Evolutionary conservation across 2,797 vertebrate genomes (phyloP).

Genomic region (Buceros bicornis): DNA sequence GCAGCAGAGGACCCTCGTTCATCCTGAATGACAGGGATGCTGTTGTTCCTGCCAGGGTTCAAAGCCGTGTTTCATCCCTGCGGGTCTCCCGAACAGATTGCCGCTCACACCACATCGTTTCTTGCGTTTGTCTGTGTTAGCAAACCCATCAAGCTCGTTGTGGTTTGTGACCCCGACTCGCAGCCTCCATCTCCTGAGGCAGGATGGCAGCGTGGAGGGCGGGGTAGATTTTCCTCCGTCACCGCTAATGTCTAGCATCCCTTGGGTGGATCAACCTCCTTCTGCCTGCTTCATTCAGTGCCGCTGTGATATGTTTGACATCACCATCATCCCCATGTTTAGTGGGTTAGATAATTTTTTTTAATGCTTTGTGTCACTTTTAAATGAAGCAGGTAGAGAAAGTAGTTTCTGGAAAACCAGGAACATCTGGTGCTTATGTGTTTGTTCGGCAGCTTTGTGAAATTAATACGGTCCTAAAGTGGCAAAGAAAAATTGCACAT

Average conservation of each 20-base stretch:
- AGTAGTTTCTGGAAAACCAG: neutral
- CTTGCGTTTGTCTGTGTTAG: neutral
- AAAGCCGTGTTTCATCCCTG: fast-evolving
- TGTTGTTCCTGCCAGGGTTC: neutral
- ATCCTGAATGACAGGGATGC: neutral
- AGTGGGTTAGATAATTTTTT: neutral
- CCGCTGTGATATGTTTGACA: neutral
- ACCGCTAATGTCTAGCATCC: neutral
- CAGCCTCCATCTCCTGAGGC: neutral
- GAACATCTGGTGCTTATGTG: conserved; percentile 12
- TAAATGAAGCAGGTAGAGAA: conserved; percentile 24
- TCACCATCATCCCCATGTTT: neutral
- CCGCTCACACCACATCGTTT: neutral
- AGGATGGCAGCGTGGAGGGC: neutral
- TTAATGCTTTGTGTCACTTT: conserved; percentile 25
- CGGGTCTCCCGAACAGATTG: neutral
- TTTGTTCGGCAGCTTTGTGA: neutral
- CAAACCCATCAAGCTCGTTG: fast-evolving
- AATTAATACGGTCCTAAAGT: neutral
- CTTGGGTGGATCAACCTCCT: neutral
- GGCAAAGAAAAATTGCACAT: neutral
- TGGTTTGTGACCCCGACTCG: neutral
- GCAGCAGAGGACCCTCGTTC: neutral
- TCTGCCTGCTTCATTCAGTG: neutral
- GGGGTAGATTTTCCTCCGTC: neutral